phyloP scores from a whole-genome alignment of 92 coral and sea anemone species.

The Zoanthus sociatus region DNA sequence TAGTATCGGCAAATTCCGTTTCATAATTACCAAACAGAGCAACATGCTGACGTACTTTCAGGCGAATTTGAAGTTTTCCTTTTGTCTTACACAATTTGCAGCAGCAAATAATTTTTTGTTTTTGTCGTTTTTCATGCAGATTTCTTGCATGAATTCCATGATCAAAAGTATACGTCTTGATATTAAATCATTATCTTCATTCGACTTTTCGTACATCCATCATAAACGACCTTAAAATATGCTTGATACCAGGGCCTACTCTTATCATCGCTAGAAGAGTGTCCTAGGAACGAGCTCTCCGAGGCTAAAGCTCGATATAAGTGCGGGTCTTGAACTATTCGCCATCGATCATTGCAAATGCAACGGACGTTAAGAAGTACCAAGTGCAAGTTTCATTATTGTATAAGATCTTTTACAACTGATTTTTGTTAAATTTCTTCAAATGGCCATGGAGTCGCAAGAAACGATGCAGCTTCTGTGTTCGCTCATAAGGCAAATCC shows the following conservation, averaged over 20 bases:
- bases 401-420: too few species aligned
- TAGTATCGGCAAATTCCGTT: background rate
- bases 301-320: background rate
- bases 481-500: conserved; percentile 8
- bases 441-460: background rate
- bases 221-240: background rate
- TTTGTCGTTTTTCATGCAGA: background rate
- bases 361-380: background rate
- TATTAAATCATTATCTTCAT: background rate
- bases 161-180: background rate
- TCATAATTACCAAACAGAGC: background rate
- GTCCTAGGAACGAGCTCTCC: background rate
- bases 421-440: too few species aligned
- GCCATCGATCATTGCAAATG: background rate
- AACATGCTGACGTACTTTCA: background rate
- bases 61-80: conserved; percentile 11
- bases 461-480: background rate
- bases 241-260: background rate
- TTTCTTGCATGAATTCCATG: background rate
- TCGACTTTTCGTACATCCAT: background rate
- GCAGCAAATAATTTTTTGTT: background rate
- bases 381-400: too few species aligned
- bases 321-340: background rate
- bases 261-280: background rate
- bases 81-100: conserved; percentile 9